These are phyloP conservation scores for Holothuria leucospilota DNA, from an alignment of 53 echinoderm and acorn worm genomes.

Conservation along the genomic window DNA sequence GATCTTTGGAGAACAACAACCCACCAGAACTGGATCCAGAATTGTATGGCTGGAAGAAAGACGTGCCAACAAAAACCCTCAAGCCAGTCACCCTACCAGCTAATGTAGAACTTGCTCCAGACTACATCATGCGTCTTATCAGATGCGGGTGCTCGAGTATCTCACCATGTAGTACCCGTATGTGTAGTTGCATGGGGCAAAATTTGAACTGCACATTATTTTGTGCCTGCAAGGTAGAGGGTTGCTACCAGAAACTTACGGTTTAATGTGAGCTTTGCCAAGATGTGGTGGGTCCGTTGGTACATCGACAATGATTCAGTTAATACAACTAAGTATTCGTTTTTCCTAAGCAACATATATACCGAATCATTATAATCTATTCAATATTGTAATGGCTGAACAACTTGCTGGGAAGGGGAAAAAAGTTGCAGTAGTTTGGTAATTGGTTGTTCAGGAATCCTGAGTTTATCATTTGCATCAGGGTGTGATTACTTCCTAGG, in stretches of 20 bases:
- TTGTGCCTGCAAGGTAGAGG: too few species aligned
- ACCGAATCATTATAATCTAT: not conserved
- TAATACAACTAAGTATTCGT: not conserved
- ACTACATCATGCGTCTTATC: slow-evolving; percentile 17
- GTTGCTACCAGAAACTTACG: too few species aligned
- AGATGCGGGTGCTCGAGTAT: slow-evolving; percentile 38
- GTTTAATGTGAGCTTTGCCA: too few species aligned
- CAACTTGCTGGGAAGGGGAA: too few species aligned
- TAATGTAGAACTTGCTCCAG: slow-evolving; percentile 32
- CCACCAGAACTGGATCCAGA: slow-evolving; percentile 41
- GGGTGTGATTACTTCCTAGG: too few species aligned
- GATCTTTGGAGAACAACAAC: not conserved
- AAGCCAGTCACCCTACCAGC: slow-evolving; percentile 25
- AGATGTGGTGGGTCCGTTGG: not conserved
- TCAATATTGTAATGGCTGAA: not conserved
- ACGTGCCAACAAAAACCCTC: slow-evolving; percentile 9
- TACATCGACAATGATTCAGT: not conserved
- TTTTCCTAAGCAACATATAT: not conserved
- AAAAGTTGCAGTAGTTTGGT: too few species aligned
- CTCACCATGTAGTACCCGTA: slow-evolving; percentile 37
- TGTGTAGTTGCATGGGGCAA: slow-evolving; percentile 31
- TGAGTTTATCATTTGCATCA: too few species aligned
- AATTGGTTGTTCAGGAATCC: too few species aligned
- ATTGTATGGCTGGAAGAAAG: slow-evolving; percentile 32
- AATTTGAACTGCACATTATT: slow-evolving; percentile 30